Base-by-base conservation (phyloP, 2,888 invertebrate genomes). In the Pyralis farinalis region DNA sequence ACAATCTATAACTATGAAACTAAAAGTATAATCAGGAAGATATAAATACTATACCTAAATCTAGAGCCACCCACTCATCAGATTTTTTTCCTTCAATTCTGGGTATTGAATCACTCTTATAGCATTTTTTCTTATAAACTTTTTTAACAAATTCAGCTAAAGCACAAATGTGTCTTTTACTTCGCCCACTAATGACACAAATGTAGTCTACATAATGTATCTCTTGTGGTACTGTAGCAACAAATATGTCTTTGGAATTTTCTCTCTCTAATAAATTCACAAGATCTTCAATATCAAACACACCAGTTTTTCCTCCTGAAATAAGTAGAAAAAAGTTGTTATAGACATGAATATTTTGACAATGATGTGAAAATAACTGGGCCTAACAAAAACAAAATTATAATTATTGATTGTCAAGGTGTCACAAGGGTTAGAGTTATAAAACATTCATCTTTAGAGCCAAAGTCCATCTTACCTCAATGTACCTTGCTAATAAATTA, bases 231-330 rank as follows among this genome's bases (percentile, higher is more conserved):
- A 98, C 92, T 31, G 90, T 74, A 22, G 94, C 94, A 1, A 96
- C 96, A 84, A 96, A 96, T 51, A 98, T 91, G 65, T 98, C 92
- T 63, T 89, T 88, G 0, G 93, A 94, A 67, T 95, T 96, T 73
- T 97, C 96, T 62, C 92, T 90, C 51, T 91, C 90, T 20, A 98
- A 78, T 12, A 97, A 79, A 10, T 93, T 91, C 0, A 97, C 93
- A 34, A 98, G 77, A 51, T 98, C 96, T 67, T 96, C 94, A 32
- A 98, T 91, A 58, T 98, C 97, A 82, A 93, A 97, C 0, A 98
- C 97, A 21, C 98, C 98, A 51, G 75, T 90, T 45, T 89, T 61
- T 8, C 98, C 98, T 69, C 95, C 97, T 98, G 65, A 34, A 90
- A 87, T 46, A 48, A 16, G 4, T 16, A n/a, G n/a, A n/a, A n/a